A percentile compares a stretch with the other conserved stretches of the same genome.
These are phyloP conservation scores for Carollia perspicillata DNA, from an alignment of 2,113 vertebrate genomes.

Conservation along the genomic window DNA sequence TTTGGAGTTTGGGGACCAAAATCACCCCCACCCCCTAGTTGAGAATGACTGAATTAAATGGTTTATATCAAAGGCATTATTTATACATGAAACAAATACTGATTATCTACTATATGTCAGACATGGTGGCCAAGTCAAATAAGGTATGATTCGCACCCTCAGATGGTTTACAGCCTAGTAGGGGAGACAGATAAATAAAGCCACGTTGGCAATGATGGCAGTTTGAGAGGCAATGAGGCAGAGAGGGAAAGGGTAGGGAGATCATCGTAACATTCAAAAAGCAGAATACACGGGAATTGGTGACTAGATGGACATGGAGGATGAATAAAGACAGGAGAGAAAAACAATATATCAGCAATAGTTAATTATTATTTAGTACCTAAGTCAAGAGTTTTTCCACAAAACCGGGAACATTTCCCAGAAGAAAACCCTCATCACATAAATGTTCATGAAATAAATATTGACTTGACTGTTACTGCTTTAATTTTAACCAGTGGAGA, in stretches of 20 bases:
- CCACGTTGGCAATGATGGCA: neutral
- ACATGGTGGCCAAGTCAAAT: neutral
- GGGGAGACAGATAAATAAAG: neutral
- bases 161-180: neutral
- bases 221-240: neutral
- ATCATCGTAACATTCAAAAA: neutral
- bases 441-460: constrained; percentile 53
- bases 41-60: neutral
- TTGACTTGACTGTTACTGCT: neutral
- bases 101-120: neutral
- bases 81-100: neutral
- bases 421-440: constrained; percentile 31
- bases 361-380: constrained; percentile 56
- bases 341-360: constrained; percentile 20
- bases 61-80: neutral
- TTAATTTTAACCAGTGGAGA: constrained; percentile 18
- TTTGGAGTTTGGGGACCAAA: neutral
- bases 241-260: neutral
- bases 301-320: neutral
- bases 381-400: constrained; percentile 49
- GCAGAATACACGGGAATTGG: neutral
- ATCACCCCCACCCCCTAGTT: neutral
- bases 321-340: neutral
- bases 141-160: neutral
- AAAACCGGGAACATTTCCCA: constrained; percentile 47